Percentiles rank a stretch among this genome's conserved stretches.
Conservation (phyloP, 2,888 invertebrate species). For the Ophioninae sp. region DNA sequence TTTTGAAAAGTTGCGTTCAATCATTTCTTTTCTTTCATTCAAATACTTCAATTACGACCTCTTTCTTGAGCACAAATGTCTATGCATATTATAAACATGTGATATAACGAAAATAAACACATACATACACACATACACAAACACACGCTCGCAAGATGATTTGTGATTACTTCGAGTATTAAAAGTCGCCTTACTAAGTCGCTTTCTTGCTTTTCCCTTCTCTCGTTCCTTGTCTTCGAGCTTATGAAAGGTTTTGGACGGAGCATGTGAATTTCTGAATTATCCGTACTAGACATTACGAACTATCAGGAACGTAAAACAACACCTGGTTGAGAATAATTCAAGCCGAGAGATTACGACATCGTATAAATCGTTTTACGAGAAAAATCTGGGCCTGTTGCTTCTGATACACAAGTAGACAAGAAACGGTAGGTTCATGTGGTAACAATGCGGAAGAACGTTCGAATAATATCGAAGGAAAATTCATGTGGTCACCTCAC, state of each 20-base stretch:
- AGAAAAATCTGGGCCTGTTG: slow-evolving; percentile 54
- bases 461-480: slow-evolving; percentile 40
- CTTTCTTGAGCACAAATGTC: slow-evolving; percentile 59
- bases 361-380: slow-evolving; percentile 49
- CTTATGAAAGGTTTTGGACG: neutral
- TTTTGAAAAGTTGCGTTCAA: slow-evolving; percentile 3
- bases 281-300: neutral
- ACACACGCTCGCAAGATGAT: slow-evolving; percentile 18
- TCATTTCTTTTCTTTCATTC: slow-evolving; percentile 5
- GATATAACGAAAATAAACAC: slow-evolving; percentile 48
- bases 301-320: neutral
- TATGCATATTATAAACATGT: slow-evolving; percentile 59
- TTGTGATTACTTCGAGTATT: slow-evolving; percentile 50
- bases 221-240: slow-evolving; percentile 33
- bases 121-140: slow-evolving; percentile 7
- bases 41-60: slow-evolving; percentile 36
- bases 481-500: slow-evolving; percentile 37
- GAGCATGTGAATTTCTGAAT: slow-evolving; percentile 1
- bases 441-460: slow-evolving; percentile 42
- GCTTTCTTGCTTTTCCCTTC: slow-evolving; percentile 17
- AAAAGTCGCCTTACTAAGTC: slow-evolving; percentile 23
- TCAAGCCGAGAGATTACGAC: slow-evolving; percentile 43
- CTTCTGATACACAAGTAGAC: slow-evolving; percentile 40
- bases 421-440: slow-evolving; percentile 15
- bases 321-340: slow-evolving; percentile 39